Evolutionary conservation across 1,140 invertebrate species (phyloP).

Genomic region (Micrasema longulum): DNA sequence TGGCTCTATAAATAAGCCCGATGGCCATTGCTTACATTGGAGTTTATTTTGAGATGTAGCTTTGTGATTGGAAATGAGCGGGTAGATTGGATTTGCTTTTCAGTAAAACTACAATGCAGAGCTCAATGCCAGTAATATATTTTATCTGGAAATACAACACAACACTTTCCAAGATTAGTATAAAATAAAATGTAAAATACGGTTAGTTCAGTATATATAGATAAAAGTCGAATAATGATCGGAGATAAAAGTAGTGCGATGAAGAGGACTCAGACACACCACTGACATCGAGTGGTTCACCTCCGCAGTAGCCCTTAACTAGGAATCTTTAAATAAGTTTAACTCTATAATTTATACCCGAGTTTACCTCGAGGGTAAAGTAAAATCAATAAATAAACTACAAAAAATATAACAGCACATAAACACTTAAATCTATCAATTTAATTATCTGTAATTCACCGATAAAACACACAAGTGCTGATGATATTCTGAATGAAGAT

Average conservation of each 20-base stretch:
- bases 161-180: slow-evolving; percentile 71
- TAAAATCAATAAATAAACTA: slow-evolving; percentile 55
- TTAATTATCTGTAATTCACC: slow-evolving; percentile 44
- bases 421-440: slow-evolving; percentile 54
- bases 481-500: slow-evolving; percentile 39
- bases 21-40: slow-evolving; percentile 44
- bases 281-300: slow-evolving; percentile 30
- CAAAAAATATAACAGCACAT: slow-evolving; percentile 55
- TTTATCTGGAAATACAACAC: slow-evolving; percentile 70
- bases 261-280: neutral
- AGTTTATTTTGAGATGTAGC: slow-evolving; percentile 49
- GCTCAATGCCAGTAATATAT: slow-evolving; percentile 68
- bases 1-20: slow-evolving; percentile 48
- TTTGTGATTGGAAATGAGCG: slow-evolving; percentile 18
- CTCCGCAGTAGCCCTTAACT: slow-evolving; percentile 44
- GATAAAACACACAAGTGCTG: slow-evolving; percentile 39
- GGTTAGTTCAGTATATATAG: slow-evolving; percentile 70
- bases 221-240: slow-evolving; percentile 62
- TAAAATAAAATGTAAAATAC: slow-evolving; percentile 71
- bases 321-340: slow-evolving; percentile 42
- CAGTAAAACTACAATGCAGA: slow-evolving; percentile 67
- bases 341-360: slow-evolving; percentile 41
- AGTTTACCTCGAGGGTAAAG: slow-evolving; percentile 38
- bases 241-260: slow-evolving; percentile 55
- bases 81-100: slow-evolving; percentile 4